These are phyloP conservation scores for Cheilosia vernalis DNA, from an alignment of 2,888 invertebrate species.

Conservation along the genomic window DNA sequence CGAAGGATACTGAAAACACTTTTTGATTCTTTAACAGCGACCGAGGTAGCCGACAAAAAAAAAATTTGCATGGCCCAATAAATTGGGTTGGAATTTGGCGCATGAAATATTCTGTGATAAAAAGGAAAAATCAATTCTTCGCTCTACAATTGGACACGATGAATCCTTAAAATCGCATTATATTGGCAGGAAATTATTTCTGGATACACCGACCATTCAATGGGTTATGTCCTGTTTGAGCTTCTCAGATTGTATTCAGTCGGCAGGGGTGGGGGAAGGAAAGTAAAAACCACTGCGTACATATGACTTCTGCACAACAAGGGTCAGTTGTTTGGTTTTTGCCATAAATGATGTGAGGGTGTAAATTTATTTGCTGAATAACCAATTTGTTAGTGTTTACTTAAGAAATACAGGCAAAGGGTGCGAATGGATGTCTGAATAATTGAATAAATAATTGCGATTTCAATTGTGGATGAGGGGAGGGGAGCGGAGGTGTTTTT, in stretches of 20 bases:
- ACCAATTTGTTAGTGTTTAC: slow-evolving; percentile 42
- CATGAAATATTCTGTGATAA: slow-evolving; percentile 22
- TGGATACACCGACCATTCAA: slow-evolving; percentile 27
- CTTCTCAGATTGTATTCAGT: slow-evolving; percentile 16
- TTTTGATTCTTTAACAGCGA: slow-evolving; percentile 19
- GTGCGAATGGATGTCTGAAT: neutral
- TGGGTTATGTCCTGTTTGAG: slow-evolving; percentile 32
- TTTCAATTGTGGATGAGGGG: neutral
- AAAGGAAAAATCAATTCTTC: slow-evolving; percentile 47
- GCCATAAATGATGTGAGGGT: slow-evolving; percentile 47
- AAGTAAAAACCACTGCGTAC: neutral
- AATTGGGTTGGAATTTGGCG: slow-evolving; percentile 26
- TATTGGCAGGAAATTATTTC: slow-evolving; percentile 59
- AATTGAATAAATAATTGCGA: slow-evolving; percentile 21
- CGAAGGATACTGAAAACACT: neutral
- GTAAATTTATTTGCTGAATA: slow-evolving; percentile 57
- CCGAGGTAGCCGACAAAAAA: neutral
- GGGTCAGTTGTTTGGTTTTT: slow-evolving; percentile 51
- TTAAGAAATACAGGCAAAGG: neutral
- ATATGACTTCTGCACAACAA: neutral
- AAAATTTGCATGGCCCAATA: too few relatives aligned
- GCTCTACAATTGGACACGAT: slow-evolving; percentile 38
- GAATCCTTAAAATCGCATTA: slow-evolving; percentile 61
- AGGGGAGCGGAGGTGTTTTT: neutral
- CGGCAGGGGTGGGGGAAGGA: neutral